These are phyloP conservation scores for Pavo muticus DNA, from an alignment of 2,113 vertebrate genomes.

Conservation along the genomic window DNA sequence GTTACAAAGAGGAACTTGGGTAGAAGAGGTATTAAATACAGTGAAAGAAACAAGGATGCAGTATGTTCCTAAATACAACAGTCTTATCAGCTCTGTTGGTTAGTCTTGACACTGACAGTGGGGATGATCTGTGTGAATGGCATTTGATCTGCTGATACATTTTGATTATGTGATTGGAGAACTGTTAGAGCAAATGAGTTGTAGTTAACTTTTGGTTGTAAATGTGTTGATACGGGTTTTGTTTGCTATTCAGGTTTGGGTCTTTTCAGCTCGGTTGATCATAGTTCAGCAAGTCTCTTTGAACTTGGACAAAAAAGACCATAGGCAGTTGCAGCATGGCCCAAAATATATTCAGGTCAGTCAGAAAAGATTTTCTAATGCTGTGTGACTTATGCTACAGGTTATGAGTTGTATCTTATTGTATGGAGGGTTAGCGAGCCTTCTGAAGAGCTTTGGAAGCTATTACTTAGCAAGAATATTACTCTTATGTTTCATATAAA, in stretches of 20 bases:
- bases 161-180: not conserved
- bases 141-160: not conserved
- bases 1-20: accelerated
- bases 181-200: not conserved
- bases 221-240: not conserved
- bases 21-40: not conserved
- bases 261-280: not conserved
- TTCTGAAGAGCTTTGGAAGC: not conserved
- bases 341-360: not conserved
- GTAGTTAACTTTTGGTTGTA: not conserved
- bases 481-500: not conserved
- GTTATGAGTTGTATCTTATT: not conserved
- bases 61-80: not conserved
- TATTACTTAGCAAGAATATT: not conserved
- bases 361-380: not conserved
- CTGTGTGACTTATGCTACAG: not conserved
- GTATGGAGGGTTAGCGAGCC: not conserved
- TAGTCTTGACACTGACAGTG: not conserved
- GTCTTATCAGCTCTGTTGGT: not conserved
- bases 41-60: not conserved
- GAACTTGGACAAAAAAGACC: not conserved
- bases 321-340: not conserved
- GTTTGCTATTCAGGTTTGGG: not conserved
- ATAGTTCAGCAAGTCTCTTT: not conserved
- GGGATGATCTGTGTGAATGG: not conserved